phyloP scores from a whole-genome alignment of 1,140 invertebrate species.

The Drosophila simulans region DNA sequence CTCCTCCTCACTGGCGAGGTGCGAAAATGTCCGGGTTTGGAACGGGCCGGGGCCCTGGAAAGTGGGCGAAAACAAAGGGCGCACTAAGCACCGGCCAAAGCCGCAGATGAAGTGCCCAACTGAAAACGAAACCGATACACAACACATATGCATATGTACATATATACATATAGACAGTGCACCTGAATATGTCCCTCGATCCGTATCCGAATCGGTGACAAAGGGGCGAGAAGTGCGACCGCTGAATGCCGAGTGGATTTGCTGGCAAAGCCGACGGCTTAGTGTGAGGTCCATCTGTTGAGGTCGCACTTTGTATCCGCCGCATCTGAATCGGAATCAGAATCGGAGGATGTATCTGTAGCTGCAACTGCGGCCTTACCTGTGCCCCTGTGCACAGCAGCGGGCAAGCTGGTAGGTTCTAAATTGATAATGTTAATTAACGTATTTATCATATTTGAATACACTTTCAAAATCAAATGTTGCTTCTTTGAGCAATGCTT shows the following conservation, averaged over 20 bases:
- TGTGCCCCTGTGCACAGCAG: neutral
- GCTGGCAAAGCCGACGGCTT: slow-evolving; percentile 46
- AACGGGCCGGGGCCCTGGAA: neutral
- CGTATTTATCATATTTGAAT: too few species aligned
- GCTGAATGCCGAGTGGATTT: slow-evolving; percentile 38
- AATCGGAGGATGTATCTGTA: neutral
- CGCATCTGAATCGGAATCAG: slow-evolving; percentile 3
- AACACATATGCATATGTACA: neutral
- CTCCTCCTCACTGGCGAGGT: neutral
- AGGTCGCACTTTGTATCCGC: slow-evolving; percentile 2
- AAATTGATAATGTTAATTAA: too few species aligned
- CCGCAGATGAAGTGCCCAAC: slow-evolving; percentile 32
- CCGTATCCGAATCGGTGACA: slow-evolving; percentile 17
- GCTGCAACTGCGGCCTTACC: neutral
- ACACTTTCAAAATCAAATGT: too few species aligned
- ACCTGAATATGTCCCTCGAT: slow-evolving; percentile 7
- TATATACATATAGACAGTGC: neutral
- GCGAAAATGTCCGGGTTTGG: slow-evolving; percentile 5
- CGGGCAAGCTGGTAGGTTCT: neutral
- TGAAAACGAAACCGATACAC: neutral
- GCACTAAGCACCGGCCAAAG: slow-evolving; percentile 33
- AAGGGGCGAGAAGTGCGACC: slow-evolving; percentile 7
- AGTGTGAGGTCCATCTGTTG: slow-evolving; percentile 42
- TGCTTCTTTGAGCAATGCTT: too few species aligned
- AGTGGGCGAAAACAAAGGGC: slow-evolving; percentile 36